A percentile compares a stretch with the other conserved stretches of the same genome.
Evolutionary conservation across 2,888 invertebrate genomes (phyloP).

Genomic region (Lamellibrachia columna): DNA sequence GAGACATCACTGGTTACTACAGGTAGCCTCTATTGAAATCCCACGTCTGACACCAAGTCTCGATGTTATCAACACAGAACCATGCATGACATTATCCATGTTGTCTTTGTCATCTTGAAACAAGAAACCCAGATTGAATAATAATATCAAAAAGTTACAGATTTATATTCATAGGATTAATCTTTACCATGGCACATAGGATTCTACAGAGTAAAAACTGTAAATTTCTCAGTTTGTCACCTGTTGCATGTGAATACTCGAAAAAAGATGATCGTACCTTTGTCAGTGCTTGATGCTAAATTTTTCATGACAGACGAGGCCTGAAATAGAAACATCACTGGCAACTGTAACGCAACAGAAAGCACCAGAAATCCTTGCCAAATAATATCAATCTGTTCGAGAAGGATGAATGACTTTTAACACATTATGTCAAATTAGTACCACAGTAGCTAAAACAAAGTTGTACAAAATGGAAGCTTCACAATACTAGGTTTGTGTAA

Average conservation of each 20-base stretch:
- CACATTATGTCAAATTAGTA: too few species aligned
- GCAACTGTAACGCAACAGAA: neutral
- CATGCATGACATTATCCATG: too few species aligned
- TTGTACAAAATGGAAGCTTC: too few species aligned
- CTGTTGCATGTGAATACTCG: neutral
- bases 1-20: too few species aligned
- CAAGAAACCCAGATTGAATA: too few species aligned
- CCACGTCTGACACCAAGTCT: neutral
- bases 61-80: neutral
- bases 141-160: too few species aligned
- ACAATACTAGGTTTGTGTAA: too few species aligned
- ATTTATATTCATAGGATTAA: neutral
- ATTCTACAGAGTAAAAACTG: neutral
- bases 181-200: neutral
- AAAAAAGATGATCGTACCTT: conserved; percentile 32
- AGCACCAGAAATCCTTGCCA: neutral
- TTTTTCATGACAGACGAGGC: conserved; percentile 42
- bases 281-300: conserved; percentile 40
- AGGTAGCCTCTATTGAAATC: neutral
- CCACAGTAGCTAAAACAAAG: too few species aligned
- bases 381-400: neutral
- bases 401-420: too few species aligned
- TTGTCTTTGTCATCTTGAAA: too few species aligned
- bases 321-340: conserved; percentile 25
- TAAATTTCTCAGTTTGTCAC: neutral